Percentiles rank a stretch among this genome's conserved stretches.
These are phyloP conservation scores for Aselliscus stoliczkanus DNA, from an alignment of 2,797 vertebrate species.

Conservation along the genomic window DNA sequence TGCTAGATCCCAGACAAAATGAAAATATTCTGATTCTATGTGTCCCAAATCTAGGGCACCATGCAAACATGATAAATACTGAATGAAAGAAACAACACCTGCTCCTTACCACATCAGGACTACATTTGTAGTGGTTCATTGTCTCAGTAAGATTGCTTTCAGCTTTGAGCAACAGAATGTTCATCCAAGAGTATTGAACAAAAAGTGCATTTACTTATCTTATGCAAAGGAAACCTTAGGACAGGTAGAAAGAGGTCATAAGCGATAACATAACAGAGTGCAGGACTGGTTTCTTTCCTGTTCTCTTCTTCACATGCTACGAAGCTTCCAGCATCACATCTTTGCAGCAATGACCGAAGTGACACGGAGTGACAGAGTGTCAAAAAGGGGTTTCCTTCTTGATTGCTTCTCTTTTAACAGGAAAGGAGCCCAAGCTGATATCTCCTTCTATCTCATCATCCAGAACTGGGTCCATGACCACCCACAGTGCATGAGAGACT, in stretches of 20 bases:
- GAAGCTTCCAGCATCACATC: neutral
- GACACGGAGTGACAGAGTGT: neutral
- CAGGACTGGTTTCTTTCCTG: neutral
- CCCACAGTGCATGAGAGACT: neutral
- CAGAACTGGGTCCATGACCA: neutral
- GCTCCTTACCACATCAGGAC: neutral
- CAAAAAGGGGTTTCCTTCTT: neutral
- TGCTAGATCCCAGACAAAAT: neutral
- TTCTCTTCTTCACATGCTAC: neutral
- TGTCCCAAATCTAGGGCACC: neutral
- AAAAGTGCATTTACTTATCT: neutral
- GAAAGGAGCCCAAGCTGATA: neutral
- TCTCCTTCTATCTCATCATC: neutral
- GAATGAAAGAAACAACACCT: neutral
- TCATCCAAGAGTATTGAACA: neutral
- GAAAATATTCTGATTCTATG: neutral
- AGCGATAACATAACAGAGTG: neutral
- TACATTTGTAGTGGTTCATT: neutral
- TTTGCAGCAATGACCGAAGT: neutral
- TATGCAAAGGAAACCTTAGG: neutral
- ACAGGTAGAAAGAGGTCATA: neutral
- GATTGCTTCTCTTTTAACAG: neutral
- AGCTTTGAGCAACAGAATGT: neutral
- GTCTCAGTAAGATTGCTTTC: neutral
- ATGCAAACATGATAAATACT: neutral